These are phyloP conservation scores for Melitaea cinxia DNA, from an alignment of 1,140 invertebrate species.

Conservation along the genomic window DNA sequence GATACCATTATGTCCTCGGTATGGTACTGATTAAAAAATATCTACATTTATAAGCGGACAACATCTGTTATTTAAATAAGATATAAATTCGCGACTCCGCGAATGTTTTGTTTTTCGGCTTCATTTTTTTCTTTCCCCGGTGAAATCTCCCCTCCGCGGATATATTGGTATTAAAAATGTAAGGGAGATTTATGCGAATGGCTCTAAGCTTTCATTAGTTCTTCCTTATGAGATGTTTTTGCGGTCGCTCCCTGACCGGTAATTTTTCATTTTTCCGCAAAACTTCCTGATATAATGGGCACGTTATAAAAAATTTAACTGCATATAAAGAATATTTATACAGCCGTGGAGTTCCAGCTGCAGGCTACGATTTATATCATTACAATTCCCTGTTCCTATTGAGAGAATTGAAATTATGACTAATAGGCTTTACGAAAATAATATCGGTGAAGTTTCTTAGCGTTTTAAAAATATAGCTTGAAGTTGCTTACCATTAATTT, in stretches of 20 bases:
- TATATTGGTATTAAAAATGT: constrained; percentile 82
- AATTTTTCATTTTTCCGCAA: constrained; percentile 80
- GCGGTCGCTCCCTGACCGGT: constrained; percentile 79
- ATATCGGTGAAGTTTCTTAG: constrained; percentile 32
- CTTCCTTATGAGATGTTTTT: constrained; percentile 76
- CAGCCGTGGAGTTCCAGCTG: constrained; percentile 65
- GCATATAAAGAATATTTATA: constrained; percentile 81
- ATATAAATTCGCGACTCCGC: constrained; percentile 72
- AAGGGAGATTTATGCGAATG: constrained; percentile 81
- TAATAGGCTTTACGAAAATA: constrained; percentile 61
- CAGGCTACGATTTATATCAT: constrained; percentile 71
- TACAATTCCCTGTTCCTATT: constrained; percentile 60
- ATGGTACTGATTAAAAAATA: constrained; percentile 79
- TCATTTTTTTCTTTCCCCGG: constrained; percentile 64
- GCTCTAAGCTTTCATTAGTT: constrained; percentile 81
- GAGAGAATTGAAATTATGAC: constrained; percentile 56
- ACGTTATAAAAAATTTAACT: constrained; percentile 73
- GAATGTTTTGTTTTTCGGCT: constrained; percentile 71
- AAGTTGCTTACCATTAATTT: neutral
- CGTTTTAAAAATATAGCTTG: neutral
- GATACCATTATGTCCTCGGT: constrained; percentile 80
- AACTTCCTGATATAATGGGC: constrained; percentile 68
- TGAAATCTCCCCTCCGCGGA: constrained; percentile 68
- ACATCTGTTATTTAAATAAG: constrained; percentile 81
- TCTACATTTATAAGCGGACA: constrained; percentile 76